Conservation (phyloP, 2,797 vertebrate genomes). For the Carcharodon carcharias region DNA sequence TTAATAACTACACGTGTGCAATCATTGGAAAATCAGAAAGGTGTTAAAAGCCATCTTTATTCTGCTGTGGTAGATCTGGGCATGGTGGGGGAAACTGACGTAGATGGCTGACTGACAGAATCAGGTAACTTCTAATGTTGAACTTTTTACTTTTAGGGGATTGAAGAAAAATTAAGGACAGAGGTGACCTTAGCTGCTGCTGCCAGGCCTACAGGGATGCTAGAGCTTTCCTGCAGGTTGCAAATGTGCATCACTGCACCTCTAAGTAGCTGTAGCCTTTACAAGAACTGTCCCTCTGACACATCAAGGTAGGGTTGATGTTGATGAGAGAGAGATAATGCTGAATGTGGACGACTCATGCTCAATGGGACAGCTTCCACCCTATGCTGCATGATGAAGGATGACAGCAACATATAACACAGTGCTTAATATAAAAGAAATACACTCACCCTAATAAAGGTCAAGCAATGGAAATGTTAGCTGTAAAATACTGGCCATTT, state of each 20-base stretch:
- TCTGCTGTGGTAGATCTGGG: background rate
- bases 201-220: background rate
- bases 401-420: background rate
- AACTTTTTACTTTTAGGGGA: background rate
- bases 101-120: background rate
- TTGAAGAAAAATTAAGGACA: background rate
- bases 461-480: constrained; percentile 10
- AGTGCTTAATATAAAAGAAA: background rate
- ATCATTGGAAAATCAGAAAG: background rate
- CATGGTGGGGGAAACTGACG: background rate
- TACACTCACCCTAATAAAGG: background rate
- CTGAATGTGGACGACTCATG: background rate
- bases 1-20: background rate
- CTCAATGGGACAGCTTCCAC: background rate
- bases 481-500: background rate
- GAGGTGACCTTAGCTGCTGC: background rate
- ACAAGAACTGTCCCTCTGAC: background rate
- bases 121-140: background rate
- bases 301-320: background rate
- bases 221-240: background rate
- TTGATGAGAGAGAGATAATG: background rate
- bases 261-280: background rate
- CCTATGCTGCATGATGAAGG: background rate
- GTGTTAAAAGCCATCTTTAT: background rate
- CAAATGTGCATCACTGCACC: background rate